phyloP scores from a whole-genome alignment of 2,113 vertebrate genomes.

The Corynorhinus townsendii region DNA sequence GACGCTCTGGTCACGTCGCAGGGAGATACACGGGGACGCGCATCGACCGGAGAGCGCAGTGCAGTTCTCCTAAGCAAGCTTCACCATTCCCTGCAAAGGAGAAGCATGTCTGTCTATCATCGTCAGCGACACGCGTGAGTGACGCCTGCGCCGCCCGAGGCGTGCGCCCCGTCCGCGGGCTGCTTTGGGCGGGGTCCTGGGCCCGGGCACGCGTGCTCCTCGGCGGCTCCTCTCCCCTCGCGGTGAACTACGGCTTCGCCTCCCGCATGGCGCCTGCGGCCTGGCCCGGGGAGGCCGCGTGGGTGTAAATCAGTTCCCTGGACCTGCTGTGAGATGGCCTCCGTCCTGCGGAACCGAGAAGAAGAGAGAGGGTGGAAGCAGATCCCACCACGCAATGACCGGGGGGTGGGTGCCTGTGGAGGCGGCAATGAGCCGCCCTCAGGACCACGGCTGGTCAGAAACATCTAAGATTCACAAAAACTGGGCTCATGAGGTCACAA shows the following conservation, averaged over 20 bases:
- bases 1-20: not conserved
- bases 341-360: not conserved
- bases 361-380: not conserved
- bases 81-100: not conserved
- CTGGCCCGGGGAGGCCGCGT: not conserved
- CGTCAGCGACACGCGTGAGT: not conserved
- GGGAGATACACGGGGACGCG: not conserved
- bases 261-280: not conserved
- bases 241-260: not conserved
- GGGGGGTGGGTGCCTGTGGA: accelerated
- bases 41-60: no score
- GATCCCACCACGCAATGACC: not conserved
- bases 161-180: accelerated
- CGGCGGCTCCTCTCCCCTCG: not conserved
- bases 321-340: not conserved
- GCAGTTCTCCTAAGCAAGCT: not conserved
- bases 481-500: not conserved
- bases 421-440: no score
- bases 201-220: no score
- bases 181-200: no score
- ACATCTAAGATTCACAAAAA: not conserved
- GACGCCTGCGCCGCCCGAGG: not conserved
- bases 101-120: not conserved
- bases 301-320: not conserved
- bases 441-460: not conserved